Percentiles rank a stretch among this genome's conserved stretches.
Conservation (phyloP, 2,888 invertebrate genomes). For the Drosophila quinaria region DNA sequence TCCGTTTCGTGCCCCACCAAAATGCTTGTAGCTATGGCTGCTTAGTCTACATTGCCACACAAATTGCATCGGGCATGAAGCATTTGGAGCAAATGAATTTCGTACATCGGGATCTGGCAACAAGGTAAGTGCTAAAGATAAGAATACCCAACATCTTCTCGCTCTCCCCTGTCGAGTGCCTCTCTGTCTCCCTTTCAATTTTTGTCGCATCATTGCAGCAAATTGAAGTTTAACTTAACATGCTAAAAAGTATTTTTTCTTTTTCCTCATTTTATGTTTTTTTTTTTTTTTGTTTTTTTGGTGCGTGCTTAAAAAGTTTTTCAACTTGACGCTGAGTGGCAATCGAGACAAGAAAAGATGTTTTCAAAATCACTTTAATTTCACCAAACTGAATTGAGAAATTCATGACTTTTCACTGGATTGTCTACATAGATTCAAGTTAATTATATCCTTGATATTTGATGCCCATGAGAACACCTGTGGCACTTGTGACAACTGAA, state of each 20-base stretch:
- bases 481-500: slow-evolving; percentile 15
- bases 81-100: slow-evolving; percentile 94
- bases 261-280: neutral
- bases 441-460: slow-evolving; percentile 19
- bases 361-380: slow-evolving; percentile 28
- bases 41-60: slow-evolving; percentile 94
- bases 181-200: slow-evolving; percentile 24
- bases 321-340: slow-evolving; percentile 39
- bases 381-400: neutral
- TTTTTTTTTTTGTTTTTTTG: slow-evolving; percentile 16
- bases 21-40: slow-evolving; percentile 89
- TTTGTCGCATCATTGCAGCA: slow-evolving; percentile 61
- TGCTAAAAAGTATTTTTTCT: slow-evolving; percentile 37
- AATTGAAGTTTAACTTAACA: slow-evolving; percentile 66
- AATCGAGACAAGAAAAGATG: slow-evolving; percentile 32
- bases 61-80: slow-evolving; percentile 96
- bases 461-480: slow-evolving; percentile 20
- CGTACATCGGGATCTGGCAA: slow-evolving; percentile 94
- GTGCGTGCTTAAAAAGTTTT: slow-evolving; percentile 48
- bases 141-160: slow-evolving; percentile 17
- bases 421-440: neutral
- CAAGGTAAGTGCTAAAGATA: slow-evolving; percentile 88
- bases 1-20: slow-evolving; percentile 44
- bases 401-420: neutral
- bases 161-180: slow-evolving; percentile 8